These are phyloP conservation scores for Mesorhabditis belari DNA, from an alignment of 2,888 invertebrate species.

Conservation along the genomic window DNA sequence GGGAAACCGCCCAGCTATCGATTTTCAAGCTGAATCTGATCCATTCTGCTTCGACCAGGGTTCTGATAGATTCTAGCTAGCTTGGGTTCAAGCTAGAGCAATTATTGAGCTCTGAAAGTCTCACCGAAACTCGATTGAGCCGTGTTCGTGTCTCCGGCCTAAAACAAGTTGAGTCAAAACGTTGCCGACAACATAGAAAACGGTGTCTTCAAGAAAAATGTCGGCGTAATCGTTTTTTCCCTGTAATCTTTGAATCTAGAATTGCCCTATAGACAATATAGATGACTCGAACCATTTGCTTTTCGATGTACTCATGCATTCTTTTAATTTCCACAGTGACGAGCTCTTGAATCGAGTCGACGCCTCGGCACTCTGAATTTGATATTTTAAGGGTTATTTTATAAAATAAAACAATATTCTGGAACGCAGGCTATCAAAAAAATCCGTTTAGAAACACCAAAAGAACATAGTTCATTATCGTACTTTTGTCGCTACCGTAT, in stretches of 20 bases:
- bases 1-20: no score
- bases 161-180: constrained; percentile 5
- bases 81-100: no score
- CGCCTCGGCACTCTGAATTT: neutral
- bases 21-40: no score
- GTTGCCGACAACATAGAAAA: constrained; percentile 9
- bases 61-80: no score
- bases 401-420: no score
- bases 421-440: no score
- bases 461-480: no score
- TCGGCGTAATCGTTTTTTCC: neutral
- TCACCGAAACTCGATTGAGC: constrained; percentile 1
- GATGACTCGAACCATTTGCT: neutral
- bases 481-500: no score
- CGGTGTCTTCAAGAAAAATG: constrained; percentile 5
- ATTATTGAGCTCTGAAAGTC: no score
- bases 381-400: no score
- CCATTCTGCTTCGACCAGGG: no score
- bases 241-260: neutral
- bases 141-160: constrained; percentile 6
- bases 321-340: neutral
- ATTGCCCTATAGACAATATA: neutral
- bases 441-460: no score
- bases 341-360: neutral
- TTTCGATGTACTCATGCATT: neutral